Evolutionary conservation across 2,888 invertebrate genomes (phyloP).

Genomic region (Hololepta plana): DNA sequence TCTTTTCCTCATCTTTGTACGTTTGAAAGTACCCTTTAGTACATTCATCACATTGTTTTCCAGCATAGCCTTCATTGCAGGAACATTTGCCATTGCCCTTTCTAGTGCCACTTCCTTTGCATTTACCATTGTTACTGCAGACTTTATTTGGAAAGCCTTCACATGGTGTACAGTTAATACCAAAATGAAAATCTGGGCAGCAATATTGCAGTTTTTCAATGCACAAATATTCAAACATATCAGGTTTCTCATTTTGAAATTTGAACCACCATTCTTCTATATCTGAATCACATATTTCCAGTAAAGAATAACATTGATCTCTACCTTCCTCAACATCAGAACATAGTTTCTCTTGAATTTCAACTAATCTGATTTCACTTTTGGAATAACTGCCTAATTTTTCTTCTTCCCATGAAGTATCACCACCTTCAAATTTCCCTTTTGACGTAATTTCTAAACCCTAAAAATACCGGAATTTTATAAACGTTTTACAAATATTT

Average conservation of each 20-base stretch:
- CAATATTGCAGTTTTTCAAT: conserved; percentile 59
- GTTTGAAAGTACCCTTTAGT: conserved; percentile 51
- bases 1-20: conserved; percentile 52
- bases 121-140: conserved; percentile 66
- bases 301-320: conserved; percentile 66
- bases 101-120: conserved; percentile 71
- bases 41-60: conserved; percentile 65
- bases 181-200: conserved; percentile 72
- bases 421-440: conserved; percentile 83
- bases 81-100: conserved; percentile 84
- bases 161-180: conserved; percentile 65
- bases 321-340: conserved; percentile 51
- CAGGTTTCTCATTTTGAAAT: conserved; percentile 28
- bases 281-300: conserved; percentile 63
- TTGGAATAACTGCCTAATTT: conserved; percentile 64
- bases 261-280: conserved; percentile 85
- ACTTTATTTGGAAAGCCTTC: conserved; percentile 50
- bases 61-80: conserved; percentile 69
- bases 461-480: conserved; percentile 22
- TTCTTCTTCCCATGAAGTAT: conserved; percentile 86
- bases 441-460: conserved; percentile 68
- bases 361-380: conserved; percentile 78
- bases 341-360: conserved; percentile 80
- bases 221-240: conserved; percentile 60
- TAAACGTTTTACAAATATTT: neutral